Conservation (phyloP, 2,888 invertebrate species). For the Therioaphis trifolii region DNA sequence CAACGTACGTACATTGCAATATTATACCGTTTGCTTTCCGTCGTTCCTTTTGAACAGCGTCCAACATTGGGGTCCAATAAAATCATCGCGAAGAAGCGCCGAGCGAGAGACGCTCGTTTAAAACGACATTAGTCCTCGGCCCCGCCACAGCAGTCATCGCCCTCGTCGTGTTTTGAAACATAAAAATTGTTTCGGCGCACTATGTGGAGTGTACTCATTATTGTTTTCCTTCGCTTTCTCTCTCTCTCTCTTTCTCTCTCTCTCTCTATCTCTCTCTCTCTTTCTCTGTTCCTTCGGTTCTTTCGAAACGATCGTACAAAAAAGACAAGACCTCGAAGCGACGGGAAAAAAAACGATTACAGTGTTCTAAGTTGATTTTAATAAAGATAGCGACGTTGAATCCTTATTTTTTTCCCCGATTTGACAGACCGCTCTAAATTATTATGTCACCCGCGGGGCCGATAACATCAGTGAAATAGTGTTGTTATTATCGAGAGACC, state of each 20-base stretch:
- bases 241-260: background rate
- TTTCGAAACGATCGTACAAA: background rate
- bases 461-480: conserved; percentile 57
- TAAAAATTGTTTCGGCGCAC: background rate
- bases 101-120: background rate
- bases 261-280: too few relatives aligned
- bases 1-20: too few relatives aligned
- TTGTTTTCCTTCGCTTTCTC: background rate
- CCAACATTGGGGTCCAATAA: too few relatives aligned
- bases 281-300: background rate
- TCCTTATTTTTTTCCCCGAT: conserved; percentile 45
- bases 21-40: background rate
- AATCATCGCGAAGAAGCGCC: background rate
- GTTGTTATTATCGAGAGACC: conserved; percentile 44
- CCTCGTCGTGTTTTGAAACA: background rate
- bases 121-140: background rate
- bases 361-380: conserved; percentile 53
- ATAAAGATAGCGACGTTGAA: conserved; percentile 55
- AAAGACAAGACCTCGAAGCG: background rate
- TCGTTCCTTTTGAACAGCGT: background rate
- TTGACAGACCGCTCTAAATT: conserved; percentile 60
- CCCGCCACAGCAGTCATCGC: background rate
- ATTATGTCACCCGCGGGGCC: conserved; percentile 56
- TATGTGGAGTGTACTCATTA: background rate
- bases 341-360: conserved; percentile 24